These are phyloP conservation scores for Porites evermanni DNA, from an alignment of 92 coral and sea anemone species.

Conservation along the genomic window DNA sequence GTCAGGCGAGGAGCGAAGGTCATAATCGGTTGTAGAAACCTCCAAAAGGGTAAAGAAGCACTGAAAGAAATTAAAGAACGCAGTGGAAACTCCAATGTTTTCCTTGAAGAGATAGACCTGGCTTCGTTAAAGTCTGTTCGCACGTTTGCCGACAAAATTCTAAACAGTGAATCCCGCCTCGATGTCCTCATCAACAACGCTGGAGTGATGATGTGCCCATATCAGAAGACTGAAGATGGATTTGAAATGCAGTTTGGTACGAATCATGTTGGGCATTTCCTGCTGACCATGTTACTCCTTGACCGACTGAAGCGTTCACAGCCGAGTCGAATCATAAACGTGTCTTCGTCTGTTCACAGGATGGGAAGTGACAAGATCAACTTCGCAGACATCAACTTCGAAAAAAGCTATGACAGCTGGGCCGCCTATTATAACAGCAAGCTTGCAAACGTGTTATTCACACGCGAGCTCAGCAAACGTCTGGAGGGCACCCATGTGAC, in stretches of 20 bases:
- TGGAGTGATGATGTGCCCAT: conserved; percentile 77
- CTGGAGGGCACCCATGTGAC: conserved; percentile 86
- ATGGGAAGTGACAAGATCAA: conserved; percentile 54
- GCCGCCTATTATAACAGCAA: conserved; percentile 81
- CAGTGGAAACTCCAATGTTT: conserved; percentile 62
- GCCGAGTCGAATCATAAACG: conserved; percentile 81
- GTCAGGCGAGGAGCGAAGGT: conserved; percentile 87
- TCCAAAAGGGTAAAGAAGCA: conserved; percentile 68
- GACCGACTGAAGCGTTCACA: conserved; percentile 76
- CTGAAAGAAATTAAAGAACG: conserved; percentile 71
- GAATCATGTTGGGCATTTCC: conserved; percentile 94
- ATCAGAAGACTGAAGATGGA: conserved; percentile 80
- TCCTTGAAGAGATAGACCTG: conserved; percentile 79
- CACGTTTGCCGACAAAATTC: conserved; percentile 75
- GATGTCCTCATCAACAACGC: conserved; percentile 93
- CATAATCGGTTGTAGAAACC: conserved; percentile 79
- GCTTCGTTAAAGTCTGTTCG: conserved; percentile 85
- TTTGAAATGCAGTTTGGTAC: conserved; percentile 89
- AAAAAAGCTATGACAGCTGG: conserved; percentile 63
- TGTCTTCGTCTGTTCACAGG: conserved; percentile 64
- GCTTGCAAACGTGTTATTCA: conserved; percentile 84
- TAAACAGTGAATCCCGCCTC: conserved; percentile 76
- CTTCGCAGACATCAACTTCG: conserved; percentile 71
- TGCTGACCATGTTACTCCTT: conserved; percentile 80
- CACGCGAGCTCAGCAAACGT: conserved; percentile 81